These are phyloP conservation scores for Gallinago nigripennis DNA, from an alignment of 2,797 vertebrate genomes.

Conservation along the genomic window DNA sequence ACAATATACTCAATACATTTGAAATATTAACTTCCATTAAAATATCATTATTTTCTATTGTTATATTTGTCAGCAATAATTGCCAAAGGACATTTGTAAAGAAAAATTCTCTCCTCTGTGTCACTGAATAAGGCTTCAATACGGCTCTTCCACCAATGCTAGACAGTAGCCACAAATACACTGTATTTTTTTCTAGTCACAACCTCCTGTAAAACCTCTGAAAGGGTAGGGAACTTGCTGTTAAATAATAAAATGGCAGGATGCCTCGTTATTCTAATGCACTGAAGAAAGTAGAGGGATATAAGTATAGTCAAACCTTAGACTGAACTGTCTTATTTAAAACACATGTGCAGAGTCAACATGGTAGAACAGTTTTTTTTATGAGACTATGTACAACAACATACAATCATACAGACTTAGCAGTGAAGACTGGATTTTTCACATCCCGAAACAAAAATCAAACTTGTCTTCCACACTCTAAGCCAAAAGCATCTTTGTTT, in stretches of 20 bases:
- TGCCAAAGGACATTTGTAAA: background rate
- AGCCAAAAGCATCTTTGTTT: background rate
- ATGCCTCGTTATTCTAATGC: background rate
- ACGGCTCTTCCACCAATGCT: background rate
- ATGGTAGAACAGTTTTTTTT: background rate
- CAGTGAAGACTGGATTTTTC: background rate
- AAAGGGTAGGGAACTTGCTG: background rate
- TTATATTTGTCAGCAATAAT: background rate
- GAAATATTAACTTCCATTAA: slow-evolving; percentile 5
- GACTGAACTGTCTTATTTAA: background rate
- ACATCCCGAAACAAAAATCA: background rate
- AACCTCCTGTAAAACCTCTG: background rate
- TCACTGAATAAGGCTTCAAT: background rate
- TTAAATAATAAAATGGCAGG: background rate
- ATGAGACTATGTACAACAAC: background rate
- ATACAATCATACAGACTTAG: background rate
- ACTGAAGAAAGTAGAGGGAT: background rate
- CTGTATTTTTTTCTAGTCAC: background rate
- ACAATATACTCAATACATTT: background rate
- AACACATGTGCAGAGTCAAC: background rate
- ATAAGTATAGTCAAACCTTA: background rate
- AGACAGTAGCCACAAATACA: background rate
- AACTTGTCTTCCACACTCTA: background rate
- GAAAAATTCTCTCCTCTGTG: background rate
- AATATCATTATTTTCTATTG: background rate